Evolutionary conservation across 2,888 invertebrate species (phyloP).

Genomic region (Hymenopus coronatus): DNA sequence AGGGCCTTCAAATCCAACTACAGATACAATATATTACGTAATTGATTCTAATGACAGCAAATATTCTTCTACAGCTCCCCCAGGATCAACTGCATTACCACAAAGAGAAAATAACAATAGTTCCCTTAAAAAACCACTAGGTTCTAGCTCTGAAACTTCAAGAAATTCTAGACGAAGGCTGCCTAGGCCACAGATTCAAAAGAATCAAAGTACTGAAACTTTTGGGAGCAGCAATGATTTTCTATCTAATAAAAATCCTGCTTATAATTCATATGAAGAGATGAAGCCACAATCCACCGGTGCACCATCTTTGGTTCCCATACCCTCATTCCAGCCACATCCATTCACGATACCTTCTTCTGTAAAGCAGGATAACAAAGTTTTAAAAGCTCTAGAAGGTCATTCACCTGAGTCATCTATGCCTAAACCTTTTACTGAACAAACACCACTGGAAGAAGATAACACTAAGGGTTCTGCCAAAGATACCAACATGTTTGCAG

Average conservation of each 20-base stretch:
- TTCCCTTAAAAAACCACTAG: neutral
- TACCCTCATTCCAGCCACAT: neutral
- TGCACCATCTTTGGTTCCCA: neutral
- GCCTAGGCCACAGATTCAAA: neutral
- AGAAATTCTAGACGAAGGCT: neutral
- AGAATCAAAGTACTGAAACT: neutral
- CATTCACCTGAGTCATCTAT: neutral
- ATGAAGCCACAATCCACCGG: neutral
- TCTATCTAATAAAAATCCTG: neutral
- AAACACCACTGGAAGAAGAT: neutral
- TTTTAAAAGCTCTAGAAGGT: neutral
- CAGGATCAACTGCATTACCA: neutral
- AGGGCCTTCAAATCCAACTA: neutral
- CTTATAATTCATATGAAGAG: neutral
- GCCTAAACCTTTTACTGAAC: neutral
- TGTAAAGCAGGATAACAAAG: neutral
- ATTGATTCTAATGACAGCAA: neutral
- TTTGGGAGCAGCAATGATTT: neutral
- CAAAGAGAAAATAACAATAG: neutral
- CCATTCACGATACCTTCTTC: neutral
- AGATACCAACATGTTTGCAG: neutral
- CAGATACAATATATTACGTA: neutral
- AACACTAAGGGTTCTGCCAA: neutral
- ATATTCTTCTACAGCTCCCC: neutral
- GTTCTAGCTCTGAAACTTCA: neutral